Conservation (phyloP, 2,888 invertebrate species). For the Loripinus fragilis region DNA sequence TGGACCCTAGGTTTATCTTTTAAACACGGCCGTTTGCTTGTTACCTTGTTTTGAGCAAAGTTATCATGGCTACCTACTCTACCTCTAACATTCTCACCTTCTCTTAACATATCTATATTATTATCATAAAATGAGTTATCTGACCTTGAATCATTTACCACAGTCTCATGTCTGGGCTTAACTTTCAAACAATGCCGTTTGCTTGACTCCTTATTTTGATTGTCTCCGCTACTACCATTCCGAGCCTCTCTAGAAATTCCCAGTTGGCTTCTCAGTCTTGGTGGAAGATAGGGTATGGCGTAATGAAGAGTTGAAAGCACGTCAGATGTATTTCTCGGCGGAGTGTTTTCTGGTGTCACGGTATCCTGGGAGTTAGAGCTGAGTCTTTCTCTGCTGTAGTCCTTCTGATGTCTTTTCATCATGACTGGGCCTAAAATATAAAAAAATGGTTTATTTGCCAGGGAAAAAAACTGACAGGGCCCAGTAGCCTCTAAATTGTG, state of each 20-base stretch:
- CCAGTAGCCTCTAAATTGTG: not conserved
- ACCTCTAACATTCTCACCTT: no score
- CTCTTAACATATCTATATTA: no score
- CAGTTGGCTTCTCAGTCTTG: conserved; percentile 39
- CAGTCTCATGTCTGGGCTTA: no score
- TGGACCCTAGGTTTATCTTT: not conserved
- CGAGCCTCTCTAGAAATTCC: not conserved
- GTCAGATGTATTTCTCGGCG: conserved; percentile 18
- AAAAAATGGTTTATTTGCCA: no score
- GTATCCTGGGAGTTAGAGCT: not conserved
- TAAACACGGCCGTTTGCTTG: not conserved
- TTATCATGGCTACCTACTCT: no score
- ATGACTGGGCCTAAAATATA: not conserved
- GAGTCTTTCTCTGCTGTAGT: not conserved
- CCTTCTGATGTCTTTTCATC: not conserved
- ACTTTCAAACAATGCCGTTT: no score
- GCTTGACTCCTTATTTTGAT: no score
- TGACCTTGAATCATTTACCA: no score
- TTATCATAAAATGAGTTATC: no score
- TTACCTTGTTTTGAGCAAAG: not conserved
- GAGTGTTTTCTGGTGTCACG: conserved; percentile 1
- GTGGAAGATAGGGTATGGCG: conserved; percentile 62
- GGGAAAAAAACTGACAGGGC: no score
- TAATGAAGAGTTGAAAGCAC: conserved; percentile 53
- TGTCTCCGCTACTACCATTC: not conserved